Conservation (phyloP, 1,140 invertebrate genomes). For the Atopsyche davidsoni region DNA sequence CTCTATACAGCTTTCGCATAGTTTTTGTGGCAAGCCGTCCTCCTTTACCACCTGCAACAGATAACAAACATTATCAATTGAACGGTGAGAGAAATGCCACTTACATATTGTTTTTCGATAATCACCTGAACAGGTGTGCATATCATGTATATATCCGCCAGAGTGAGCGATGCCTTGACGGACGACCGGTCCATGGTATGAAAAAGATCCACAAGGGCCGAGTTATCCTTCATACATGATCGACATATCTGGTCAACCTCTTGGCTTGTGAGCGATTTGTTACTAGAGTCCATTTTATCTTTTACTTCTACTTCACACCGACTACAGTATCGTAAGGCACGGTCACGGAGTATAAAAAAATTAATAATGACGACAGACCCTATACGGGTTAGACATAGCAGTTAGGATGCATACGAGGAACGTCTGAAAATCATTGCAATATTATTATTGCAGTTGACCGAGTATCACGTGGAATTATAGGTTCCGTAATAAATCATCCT, state of each 20-base stretch:
- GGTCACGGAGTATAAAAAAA: slow-evolving; percentile 6
- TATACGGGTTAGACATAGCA: too few species aligned
- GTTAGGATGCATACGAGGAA: too few species aligned
- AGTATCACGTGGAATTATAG: background rate
- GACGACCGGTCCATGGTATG: slow-evolving; percentile 33
- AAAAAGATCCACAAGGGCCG: slow-evolving; percentile 37
- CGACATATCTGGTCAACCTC: slow-evolving; percentile 34
- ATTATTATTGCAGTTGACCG: background rate
- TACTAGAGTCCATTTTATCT: background rate
- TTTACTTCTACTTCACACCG: slow-evolving; percentile 2
- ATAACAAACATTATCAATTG: slow-evolving; percentile 11
- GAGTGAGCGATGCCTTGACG: slow-evolving; percentile 32
- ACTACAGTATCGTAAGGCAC: slow-evolving; percentile 13
- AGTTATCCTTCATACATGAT: slow-evolving; percentile 41
- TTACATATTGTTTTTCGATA: background rate
- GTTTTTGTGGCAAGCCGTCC: slow-evolving; percentile 42
- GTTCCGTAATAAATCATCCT: background rate
- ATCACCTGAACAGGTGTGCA: slow-evolving; percentile 37
- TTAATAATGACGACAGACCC: too few species aligned
- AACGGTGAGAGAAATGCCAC: background rate
- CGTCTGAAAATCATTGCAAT: too few species aligned
- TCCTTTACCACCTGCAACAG: slow-evolving; percentile 35
- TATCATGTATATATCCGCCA: slow-evolving; percentile 36
- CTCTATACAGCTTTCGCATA: slow-evolving; percentile 40
- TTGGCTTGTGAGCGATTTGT: slow-evolving; percentile 5